Evolutionary conservation across 1,140 invertebrate species (phyloP), one percentile per base, ranked within the genome.

Genomic region (Pygmarrhopalites habei): DNA sequence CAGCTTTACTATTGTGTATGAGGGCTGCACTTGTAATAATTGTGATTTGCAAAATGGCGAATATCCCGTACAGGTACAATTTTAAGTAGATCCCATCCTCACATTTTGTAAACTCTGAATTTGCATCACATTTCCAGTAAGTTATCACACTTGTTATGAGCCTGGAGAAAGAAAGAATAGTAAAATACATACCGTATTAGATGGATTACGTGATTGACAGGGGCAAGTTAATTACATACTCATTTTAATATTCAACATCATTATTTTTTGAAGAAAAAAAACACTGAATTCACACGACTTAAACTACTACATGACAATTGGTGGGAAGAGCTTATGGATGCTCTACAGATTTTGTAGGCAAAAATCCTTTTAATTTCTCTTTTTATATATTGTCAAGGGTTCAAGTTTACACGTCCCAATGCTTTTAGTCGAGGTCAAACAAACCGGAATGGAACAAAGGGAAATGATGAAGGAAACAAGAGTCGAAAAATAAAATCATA

Each of bases 1-100:
- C 78, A 39, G 73, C 64, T 65, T 72, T 76, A 66, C 75, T 77
- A 41, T 73, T 66, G 7, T 66, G 66, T 1, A 76, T 71, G 19
- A 77, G 71, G 3, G 66, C 49, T 4, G 72, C 32, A n/a, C 71
- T 72, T 21, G 71, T 56, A 10, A 77, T 21, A 26, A 77, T 70
- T n/a, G 71, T 73, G 0, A 74, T 21, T 26, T 68, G 61, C 12
- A 76, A 65, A 7, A 76, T 58, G 19, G 68, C 60, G 5, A 77
- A 62, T 12, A 66, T 60, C 47, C 71, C 72, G 41, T 71, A 53
- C 19, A 75, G 58, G 58, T 62, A 72, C 12, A 62, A 39, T 58
- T 62, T 64, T 41, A 72, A 58, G 35, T 63, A 35, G 21, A 56
- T 43, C 30, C 68, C 68, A 23, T 64, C 67, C 17, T 58, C 32